A percentile compares a stretch with the other conserved stretches of the same genome.
phyloP scores from a whole-genome alignment of 2,797 vertebrate genomes.

The Euphonia xanthogaster region DNA sequence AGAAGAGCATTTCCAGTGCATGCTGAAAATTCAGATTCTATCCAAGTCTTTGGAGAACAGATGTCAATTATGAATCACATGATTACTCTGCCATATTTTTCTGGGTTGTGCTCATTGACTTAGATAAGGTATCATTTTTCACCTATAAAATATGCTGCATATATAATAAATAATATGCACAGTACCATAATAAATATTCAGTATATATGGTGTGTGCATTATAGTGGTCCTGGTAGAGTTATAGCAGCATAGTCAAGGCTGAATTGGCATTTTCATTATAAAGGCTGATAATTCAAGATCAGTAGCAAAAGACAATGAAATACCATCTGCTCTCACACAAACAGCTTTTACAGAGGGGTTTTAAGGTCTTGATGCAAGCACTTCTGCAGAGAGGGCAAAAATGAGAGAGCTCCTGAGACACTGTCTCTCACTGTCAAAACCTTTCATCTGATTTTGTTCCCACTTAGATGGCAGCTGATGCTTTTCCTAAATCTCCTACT shows the following conservation, averaged over 20 bases:
- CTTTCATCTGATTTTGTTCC: background rate
- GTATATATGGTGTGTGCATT: slow-evolving; percentile 34
- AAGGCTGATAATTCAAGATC: slow-evolving; percentile 58
- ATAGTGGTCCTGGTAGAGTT: slow-evolving; percentile 40
- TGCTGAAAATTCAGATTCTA: slow-evolving; percentile 38
- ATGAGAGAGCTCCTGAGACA: slow-evolving; percentile 10
- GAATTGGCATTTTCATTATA: slow-evolving; percentile 59
- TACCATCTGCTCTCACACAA: slow-evolving; percentile 61
- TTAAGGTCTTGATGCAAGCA: slow-evolving; percentile 55
- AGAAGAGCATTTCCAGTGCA: background rate
- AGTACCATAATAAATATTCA: slow-evolving; percentile 60
- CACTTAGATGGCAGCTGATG: background rate
- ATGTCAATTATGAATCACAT: slow-evolving; percentile 61
- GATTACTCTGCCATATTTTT: slow-evolving; percentile 57
- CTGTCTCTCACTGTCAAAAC: background rate
- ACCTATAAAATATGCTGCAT: slow-evolving; percentile 60
- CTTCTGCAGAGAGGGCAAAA: slow-evolving; percentile 46
- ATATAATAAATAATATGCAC: slow-evolving; percentile 61
- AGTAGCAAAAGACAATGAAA: slow-evolving; percentile 59
- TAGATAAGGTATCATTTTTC: slow-evolving; percentile 68
- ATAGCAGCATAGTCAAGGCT: slow-evolving; percentile 59
- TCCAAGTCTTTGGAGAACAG: slow-evolving; percentile 50
- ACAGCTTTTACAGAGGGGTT: slow-evolving; percentile 60
- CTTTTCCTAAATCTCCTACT: background rate
- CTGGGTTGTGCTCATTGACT: slow-evolving; percentile 58